Base-by-base conservation (phyloP, 2,797 vertebrate species). In the Sebastes baramenuke region DNA sequence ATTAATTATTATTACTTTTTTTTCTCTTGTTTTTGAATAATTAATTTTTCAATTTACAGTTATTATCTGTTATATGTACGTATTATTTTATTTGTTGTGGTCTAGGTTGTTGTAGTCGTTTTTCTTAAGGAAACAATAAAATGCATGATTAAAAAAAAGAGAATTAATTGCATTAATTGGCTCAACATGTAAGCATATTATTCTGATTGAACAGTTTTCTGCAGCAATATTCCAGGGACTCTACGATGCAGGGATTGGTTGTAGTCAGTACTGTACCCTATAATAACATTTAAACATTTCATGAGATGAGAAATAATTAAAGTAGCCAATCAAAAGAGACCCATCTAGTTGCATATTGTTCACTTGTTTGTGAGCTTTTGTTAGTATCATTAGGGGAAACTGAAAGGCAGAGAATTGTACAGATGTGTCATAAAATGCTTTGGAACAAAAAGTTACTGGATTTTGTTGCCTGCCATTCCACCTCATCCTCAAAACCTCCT, bases 1-100 rank as follows among this genome's bases (percentile, higher is more conserved):
- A 49, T 49, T 49, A 0, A 49, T 49, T 8, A 49, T 8, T 20
- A 20, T 49, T 49, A 46, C 0, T 0, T 18, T 20, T 42, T 42
- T 46, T 49, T 8, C 6, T 46, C 14, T 46, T 46, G 14, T 16
- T 46, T 46, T 46, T 46, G 38, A 46, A 46, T 46, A 18, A 18
- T 46, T 42, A 0, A 42, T 42, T 42, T 42, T 6, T 42, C 38
- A 46, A 8, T 46, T 46, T 46, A 46, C 6, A 46, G 14, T 46
- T 46, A 46, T 18, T 46, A 18, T 46, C 14, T 18, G 42, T 7
- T 46, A 18, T 46, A 46, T 46, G 42, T 46, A 8, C 0, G 16
- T 46, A 46, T 46, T 46, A 46, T 46, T 46, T 46, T 0, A 46
- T 46, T 18, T 46, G 42, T 46, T 46, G 42, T 18, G 42, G 42